Percentiles rank a stretch among this genome's conserved stretches.
Conservation (phyloP, 2,113 vertebrate genomes). For the Aldabrachelys gigantea region DNA sequence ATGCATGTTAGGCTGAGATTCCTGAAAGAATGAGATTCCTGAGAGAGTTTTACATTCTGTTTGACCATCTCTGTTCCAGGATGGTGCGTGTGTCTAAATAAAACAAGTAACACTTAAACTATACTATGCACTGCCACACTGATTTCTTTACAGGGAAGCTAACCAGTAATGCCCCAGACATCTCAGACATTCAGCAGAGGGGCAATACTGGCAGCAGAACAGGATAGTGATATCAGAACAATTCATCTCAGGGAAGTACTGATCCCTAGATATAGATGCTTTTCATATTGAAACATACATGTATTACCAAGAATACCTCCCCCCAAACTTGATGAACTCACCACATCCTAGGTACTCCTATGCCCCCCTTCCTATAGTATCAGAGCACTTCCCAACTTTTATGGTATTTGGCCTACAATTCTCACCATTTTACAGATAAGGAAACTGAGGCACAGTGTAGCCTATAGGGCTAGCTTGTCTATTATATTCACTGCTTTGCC, state of each 20-base stretch:
- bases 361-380: fast-evolving
- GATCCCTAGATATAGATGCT: fast-evolving
- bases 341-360: too few relatives aligned
- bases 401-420: background rate
- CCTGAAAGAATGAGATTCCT: background rate
- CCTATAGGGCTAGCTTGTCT: too few relatives aligned
- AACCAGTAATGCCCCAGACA: fast-evolving
- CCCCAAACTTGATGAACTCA: too few relatives aligned
- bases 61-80: background rate
- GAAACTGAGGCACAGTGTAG: background rate
- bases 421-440: background rate
- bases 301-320: fast-evolving
- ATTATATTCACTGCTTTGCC: too few relatives aligned
- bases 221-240: background rate
- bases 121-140: fast-evolving
- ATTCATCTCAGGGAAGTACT: background rate
- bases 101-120: background rate
- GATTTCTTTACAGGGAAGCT: background rate
- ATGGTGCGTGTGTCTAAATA: too few relatives aligned
- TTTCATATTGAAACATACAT: fast-evolving
- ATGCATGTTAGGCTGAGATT: too few relatives aligned
- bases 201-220: fast-evolving
- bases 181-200: fast-evolving
- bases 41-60: too few relatives aligned
- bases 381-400: fast-evolving